Base-by-base conservation (phyloP, 2,888 invertebrate species). In the Uloborus plumipes region DNA sequence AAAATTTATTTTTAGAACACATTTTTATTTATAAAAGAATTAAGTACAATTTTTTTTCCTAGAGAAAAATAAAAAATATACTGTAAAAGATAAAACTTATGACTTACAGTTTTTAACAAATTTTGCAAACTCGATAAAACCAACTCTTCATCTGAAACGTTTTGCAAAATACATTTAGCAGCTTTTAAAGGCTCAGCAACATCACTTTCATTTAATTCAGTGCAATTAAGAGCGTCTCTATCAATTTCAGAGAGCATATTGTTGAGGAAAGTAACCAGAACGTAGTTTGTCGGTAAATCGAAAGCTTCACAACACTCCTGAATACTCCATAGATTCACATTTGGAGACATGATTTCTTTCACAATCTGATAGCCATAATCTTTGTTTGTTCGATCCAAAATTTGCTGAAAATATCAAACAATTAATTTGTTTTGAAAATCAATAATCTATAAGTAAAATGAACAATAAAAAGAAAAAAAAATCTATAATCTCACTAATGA, bases 331-430 rank as follows among this genome's bases (percentile, higher is more conserved):
- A 62, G 18, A 16, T 16, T 31, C 1, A 22, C 18, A 47, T 62
- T 62, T 7, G 62, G 62, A 39, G n/a, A 20, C 47, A 62, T n/a
- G 16, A 62, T 39, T 16, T 62, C 62, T 62, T 62, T 62, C 18
- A 62, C 62, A 62, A 62, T 47, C 15, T 62, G 39, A 31, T 39
- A 62, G 47, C 47, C 47, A 39, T 62, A 62, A 39, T 62, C 62
- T 18, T 39, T 47, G 18, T 62, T 47, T n/a, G 14, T n/a, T 47
- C 39, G 39, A 20, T 62, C 47, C 22, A 62, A 16, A 11, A 18
- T 47, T 47, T 47, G 11, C 62, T 62, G 16, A 16, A 39, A 39
- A 58, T 3, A 9, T 3, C 7, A 6, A 1, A 53, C 15, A 6
- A 53, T 16, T 53, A 16, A 53, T 53, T 3, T 53, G 3, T 16